Evolutionary conservation across 2,888 invertebrate species (phyloP), one percentile per base, ranked within the genome.

Genomic region (Furcula furcula): DNA sequence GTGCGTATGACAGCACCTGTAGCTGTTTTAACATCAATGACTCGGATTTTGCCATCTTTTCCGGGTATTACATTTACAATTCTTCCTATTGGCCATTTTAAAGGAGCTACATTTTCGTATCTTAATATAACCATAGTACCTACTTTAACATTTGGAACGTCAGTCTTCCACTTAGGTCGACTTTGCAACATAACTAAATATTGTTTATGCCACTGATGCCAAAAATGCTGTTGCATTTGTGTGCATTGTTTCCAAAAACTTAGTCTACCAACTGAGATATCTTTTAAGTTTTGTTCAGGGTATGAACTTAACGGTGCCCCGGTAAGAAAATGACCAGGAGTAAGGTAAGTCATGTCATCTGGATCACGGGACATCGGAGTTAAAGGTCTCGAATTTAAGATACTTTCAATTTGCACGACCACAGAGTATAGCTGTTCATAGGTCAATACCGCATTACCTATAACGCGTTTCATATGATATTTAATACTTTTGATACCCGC

Each of bases 171-270:
- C 19, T 34, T 34, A 6, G 38, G 31, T 2, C 38, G 7, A 6
- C 16, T 29, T 15, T 37, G 32, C 3, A 37, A 9, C 13, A 25
- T 16, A 7, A 25, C 25, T 15, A 39, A n/a, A 19, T 34, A 39
- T 18, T 39, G 23, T 22, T 31, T 31, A 7, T 26, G 20, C 34
- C 39, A 39, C 7, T 23, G 23, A 6, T 29, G 31, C 38, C 38
- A 34, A 29, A 46, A 36, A 10, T 26, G 23, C 12, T 31, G 34
- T 28, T 30, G 10, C 19, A 41, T 29, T 7, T 32, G 15, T 7
- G 28, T 25, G 13, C 34, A 40, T 26, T 18, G 23, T 20, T 34
- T 25, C 32, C 35, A 29, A 14, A 35, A 22, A 2, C 27, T 25
- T 9, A 34, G n/a, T n/a, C n/a, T n/a, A n/a, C n/a, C n/a, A n/a